These are phyloP conservation scores for Phoebastria nigripes DNA, from an alignment of 2,797 vertebrate genomes.

Conservation along the genomic window DNA sequence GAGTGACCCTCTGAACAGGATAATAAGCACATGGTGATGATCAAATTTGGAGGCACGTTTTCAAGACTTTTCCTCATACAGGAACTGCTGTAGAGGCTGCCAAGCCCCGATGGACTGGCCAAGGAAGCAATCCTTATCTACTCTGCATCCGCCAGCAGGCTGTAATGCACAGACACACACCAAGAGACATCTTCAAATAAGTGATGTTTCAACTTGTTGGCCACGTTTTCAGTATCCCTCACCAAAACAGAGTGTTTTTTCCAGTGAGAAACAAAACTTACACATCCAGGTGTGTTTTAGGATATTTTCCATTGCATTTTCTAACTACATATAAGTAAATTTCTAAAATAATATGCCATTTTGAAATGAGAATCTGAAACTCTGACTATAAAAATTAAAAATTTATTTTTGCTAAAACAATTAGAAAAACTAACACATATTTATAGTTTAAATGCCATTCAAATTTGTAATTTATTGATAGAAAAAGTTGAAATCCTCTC, in stretches of 20 bases:
- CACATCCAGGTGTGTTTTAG: background rate
- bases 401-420: background rate
- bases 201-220: background rate
- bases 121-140: background rate
- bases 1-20: background rate
- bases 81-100: background rate
- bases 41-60: background rate
- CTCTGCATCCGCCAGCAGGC: background rate
- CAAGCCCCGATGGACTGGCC: background rate
- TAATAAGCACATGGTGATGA: background rate
- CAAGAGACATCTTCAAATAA: background rate
- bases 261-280: background rate
- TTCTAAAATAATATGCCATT: background rate
- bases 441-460: background rate
- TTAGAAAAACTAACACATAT: background rate
- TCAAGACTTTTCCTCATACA: background rate
- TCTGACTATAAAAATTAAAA: background rate
- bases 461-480: background rate
- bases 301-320: background rate
- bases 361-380: background rate
- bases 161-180: rapidly evolving
- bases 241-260: background rate
- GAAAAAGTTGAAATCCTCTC: background rate
- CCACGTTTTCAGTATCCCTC: background rate
- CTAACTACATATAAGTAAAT: background rate